Conservation (phyloP, 1,140 invertebrate species). For the Dendroctonus ponderosae region DNA sequence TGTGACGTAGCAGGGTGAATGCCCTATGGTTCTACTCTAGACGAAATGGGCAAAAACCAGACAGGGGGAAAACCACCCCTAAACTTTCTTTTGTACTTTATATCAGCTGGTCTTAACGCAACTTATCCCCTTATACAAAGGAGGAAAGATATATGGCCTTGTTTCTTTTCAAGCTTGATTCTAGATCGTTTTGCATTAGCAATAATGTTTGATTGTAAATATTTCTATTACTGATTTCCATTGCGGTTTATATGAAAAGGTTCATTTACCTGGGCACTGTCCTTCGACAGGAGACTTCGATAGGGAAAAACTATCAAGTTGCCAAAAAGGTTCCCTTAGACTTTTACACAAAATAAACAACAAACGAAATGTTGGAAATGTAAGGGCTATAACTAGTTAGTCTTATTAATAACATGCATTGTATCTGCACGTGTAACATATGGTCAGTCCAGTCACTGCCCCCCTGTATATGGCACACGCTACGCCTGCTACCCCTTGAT, state of each 20-base stretch:
- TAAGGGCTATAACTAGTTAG: not conserved
- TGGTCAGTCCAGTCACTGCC: conserved; percentile 13
- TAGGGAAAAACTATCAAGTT: not conserved
- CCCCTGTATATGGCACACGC: conserved; percentile 29
- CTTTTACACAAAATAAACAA: not conserved
- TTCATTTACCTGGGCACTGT: too few species aligned
- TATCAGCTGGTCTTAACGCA: conserved; percentile 27
- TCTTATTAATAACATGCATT: conserved; percentile 6
- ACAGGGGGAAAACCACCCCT: conserved; percentile 28
- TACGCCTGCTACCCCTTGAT: conserved; percentile 16
- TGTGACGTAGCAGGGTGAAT: conserved; percentile 29
- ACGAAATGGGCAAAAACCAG: conserved; percentile 24
- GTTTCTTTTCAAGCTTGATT: conserved; percentile 5
- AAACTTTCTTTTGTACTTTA: conserved; percentile 23
- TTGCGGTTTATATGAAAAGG: too few species aligned
- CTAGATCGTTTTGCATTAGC: not conserved
- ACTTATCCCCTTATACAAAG: conserved; percentile 21
- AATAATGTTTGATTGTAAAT: too few species aligned
- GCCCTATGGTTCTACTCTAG: conserved; percentile 24
- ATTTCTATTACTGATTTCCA: too few species aligned
- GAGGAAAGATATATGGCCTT: conserved; percentile 10
- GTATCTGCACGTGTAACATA: conserved; percentile 18
- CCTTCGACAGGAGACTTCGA: not conserved
- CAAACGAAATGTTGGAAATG: not conserved
- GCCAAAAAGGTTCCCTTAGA: too few species aligned